Evolutionary conservation across 2,888 invertebrate species (phyloP).

Genomic region (Crossocerus cetratus): DNA sequence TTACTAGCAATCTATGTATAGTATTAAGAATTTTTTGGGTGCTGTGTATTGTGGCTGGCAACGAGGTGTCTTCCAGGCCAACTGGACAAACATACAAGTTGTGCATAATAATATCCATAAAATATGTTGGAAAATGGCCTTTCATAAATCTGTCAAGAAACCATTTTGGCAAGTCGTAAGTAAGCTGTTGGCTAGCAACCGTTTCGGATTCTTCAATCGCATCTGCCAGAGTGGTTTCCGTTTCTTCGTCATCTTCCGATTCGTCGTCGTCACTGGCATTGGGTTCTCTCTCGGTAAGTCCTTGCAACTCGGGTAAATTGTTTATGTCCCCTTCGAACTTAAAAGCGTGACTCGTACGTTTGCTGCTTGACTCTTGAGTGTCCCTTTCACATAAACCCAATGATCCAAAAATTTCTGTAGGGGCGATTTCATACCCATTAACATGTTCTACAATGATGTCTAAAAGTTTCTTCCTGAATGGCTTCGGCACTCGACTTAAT

Average conservation of each 20-base stretch:
- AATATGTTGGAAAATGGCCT: constrained; percentile 82
- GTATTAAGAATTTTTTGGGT: constrained; percentile 82
- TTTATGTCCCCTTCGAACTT: constrained; percentile 62
- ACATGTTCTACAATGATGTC: constrained; percentile 82
- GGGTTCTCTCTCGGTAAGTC: constrained; percentile 27
- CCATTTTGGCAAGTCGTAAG: constrained; percentile 77
- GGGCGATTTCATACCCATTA: constrained; percentile 81
- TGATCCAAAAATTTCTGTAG: constrained; percentile 81
- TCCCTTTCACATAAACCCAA: constrained; percentile 75
- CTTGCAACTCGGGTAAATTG: constrained; percentile 42
- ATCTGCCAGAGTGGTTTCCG: constrained; percentile 25
- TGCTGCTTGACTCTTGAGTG: constrained; percentile 23
- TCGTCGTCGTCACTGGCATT: constrained; percentile 49
- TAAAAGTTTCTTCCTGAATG: constrained; percentile 79
- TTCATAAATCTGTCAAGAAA: constrained; percentile 81
- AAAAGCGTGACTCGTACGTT: constrained; percentile 41
- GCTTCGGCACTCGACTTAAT: constrained; percentile 81
- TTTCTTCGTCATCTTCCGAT: constrained; percentile 59
- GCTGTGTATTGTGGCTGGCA: constrained; percentile 80
- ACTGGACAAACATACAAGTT: constrained; percentile 83
- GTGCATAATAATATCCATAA: constrained; percentile 84
- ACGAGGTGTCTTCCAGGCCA: constrained; percentile 85
- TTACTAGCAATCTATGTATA: constrained; percentile 78
- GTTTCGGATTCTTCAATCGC: not conserved
- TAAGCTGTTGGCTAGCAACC: constrained; percentile 12